phyloP scores from a whole-genome alignment of 2,113 vertebrate species.

The Pterocles orientalis region DNA sequence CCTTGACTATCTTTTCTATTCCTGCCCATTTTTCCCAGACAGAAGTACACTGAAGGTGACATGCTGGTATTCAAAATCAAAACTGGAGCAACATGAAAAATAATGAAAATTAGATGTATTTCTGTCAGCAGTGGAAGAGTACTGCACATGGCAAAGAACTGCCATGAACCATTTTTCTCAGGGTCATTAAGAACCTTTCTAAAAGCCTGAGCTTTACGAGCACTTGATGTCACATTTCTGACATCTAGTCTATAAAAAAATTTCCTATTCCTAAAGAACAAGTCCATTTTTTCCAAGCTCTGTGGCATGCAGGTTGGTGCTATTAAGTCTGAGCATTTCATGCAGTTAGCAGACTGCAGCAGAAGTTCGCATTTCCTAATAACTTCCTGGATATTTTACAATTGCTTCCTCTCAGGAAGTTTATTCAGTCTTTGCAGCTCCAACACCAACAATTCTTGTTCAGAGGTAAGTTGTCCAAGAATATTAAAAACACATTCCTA shows the following conservation, averaged over 20 bases:
- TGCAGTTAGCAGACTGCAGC: constrained; percentile 28
- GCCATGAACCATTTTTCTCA: neutral
- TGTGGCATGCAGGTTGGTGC: neutral
- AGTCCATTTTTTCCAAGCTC: neutral
- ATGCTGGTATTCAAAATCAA: neutral
- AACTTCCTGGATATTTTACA: constrained; percentile 80
- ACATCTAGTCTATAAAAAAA: neutral
- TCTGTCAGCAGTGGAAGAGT: neutral
- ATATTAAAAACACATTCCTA: constrained; percentile 40
- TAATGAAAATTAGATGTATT: neutral
- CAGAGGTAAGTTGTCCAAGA: constrained; percentile 56
- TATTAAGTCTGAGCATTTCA: neutral
- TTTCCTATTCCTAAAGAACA: neutral
- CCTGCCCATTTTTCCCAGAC: neutral
- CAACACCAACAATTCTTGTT: constrained; percentile 73
- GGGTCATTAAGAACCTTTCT: accelerated
- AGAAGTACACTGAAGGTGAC: neutral
- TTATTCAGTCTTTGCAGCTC: constrained; percentile 66
- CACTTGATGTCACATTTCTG: neutral
- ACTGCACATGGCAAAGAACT: neutral
- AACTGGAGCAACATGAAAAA: neutral
- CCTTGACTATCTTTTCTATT: neutral
- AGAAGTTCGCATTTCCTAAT: constrained; percentile 71
- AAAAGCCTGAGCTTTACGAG: neutral
- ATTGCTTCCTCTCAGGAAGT: constrained; percentile 82